Conservation (phyloP, 2,888 invertebrate species). For the Griposia aprilina region DNA sequence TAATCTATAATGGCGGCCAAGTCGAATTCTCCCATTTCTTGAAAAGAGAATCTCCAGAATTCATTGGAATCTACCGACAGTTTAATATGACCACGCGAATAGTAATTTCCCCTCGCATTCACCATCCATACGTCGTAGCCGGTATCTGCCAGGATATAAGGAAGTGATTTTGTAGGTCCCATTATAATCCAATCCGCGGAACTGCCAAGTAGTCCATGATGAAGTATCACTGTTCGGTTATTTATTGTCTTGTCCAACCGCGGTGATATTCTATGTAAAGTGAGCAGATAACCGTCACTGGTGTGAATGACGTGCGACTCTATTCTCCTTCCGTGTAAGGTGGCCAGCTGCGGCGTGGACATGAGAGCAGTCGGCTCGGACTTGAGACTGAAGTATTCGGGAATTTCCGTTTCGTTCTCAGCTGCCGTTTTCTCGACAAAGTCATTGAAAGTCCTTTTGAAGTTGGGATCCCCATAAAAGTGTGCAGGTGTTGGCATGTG, state of each 20-base stretch:
- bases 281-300: conserved; percentile 80
- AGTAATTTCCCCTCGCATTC: conserved; percentile 85
- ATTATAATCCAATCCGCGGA: conserved; percentile 84
- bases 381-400: conserved; percentile 66
- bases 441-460: conserved; percentile 66
- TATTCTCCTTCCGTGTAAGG: conserved; percentile 76
- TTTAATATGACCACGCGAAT: conserved; percentile 78
- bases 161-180: conserved; percentile 80
- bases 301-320: conserved; percentile 80
- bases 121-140: conserved; percentile 92
- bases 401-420: conserved; percentile 56
- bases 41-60: conserved; percentile 83
- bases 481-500: background rate
- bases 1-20: conserved; percentile 80
- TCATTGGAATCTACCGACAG: conserved; percentile 67
- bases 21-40: conserved; percentile 83
- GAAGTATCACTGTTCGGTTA: conserved; percentile 76
- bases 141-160: conserved; percentile 88
- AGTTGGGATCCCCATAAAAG: conserved; percentile 23
- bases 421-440: conserved; percentile 66
- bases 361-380: conserved; percentile 73
- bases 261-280: conserved; percentile 76
- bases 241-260: background rate
- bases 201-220: conserved; percentile 84
- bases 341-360: conserved; percentile 78